phyloP scores from a whole-genome alignment of 2,797 vertebrate genomes.

The Cynopterus sphinx region DNA sequence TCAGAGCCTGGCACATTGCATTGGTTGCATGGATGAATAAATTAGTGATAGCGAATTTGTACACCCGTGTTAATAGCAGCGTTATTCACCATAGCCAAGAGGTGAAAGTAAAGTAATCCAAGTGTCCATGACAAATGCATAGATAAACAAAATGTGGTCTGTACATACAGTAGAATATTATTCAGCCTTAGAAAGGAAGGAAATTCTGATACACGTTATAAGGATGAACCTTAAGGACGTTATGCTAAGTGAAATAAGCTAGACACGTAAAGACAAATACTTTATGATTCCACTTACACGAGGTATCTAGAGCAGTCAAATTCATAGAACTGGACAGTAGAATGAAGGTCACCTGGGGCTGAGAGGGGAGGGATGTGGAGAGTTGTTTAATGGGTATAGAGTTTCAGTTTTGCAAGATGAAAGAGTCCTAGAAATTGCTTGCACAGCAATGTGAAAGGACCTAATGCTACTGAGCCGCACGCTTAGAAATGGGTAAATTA shows the following conservation, averaged over 20 bases:
- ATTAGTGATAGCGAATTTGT: not conserved
- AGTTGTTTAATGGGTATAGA: not conserved
- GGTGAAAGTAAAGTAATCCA: not conserved
- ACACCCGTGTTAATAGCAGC: not conserved
- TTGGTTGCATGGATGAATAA: not conserved
- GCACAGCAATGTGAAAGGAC: not conserved
- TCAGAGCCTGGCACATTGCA: not conserved
- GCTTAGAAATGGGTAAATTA: not conserved
- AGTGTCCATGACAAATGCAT: not conserved
- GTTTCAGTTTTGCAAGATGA: not conserved
- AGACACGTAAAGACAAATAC: not conserved
- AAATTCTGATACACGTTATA: not conserved
- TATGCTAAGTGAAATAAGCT: not conserved
- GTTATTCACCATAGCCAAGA: not conserved
- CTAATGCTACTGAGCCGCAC: not conserved
- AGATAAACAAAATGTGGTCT: not conserved
- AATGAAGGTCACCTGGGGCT: not conserved
- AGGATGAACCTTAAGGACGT: not conserved
- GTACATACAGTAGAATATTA: not conserved
- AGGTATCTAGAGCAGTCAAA: not conserved
- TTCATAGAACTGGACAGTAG: not conserved
- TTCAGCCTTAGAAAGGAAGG: not conserved
- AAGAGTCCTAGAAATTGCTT: not conserved
- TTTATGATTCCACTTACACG: not conserved
- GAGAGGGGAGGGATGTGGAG: not conserved